Base-by-base conservation (phyloP, 2,113 vertebrate genomes). In the Promerops cafer region DNA sequence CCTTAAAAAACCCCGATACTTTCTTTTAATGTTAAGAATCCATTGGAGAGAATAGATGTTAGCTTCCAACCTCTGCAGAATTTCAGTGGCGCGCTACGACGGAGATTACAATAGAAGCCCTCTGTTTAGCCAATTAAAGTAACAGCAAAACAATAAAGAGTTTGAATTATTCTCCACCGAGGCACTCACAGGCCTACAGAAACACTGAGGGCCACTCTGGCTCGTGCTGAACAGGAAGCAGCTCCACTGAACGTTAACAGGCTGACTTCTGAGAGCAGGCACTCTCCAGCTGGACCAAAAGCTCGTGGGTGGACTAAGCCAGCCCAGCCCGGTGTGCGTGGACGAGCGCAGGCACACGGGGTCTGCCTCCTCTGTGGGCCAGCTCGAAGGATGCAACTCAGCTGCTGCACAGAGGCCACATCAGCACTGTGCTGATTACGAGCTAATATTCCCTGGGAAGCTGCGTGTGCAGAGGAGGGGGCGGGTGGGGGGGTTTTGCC, bases 31-130 rank as follows among this genome's bases (percentile, higher is more conserved):
- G 35, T 52, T 74, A 70, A 83, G 75, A 72, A 88, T 45, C 75
- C 59, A 72, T n/a, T 50, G 50, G 71, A 72, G 68, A 89, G 64
- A 87, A 90, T 28, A 61, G 23, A 40, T 6, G 54, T 54, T 30
- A 80, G 49, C 76, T 77, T 83, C 88, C 56, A 88, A 68, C 56
- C 95, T 90, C 94, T 47, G 77, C 54, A 70, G 59, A 87, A 60
- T 78, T 83, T 91, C 80, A 94, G 95, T 47, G 90, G 79, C 13
- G 7, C 68, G 74, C 95, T 97, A 86, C 90, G 66, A 39, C 3
- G 35, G 76, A 63, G 86, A 94, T 13, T 52, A 75, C 57, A 87
- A 77, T 1, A 89, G 94, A 61, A 91, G 82, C 37, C 60, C 76
- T 77, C 82, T 81, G 74, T 83, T 91, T 75, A 63, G 42, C 75